Evolutionary conservation across 1,140 invertebrate species (phyloP), one percentile per base, ranked within the genome.

Genomic region (Melipona quadrifasciata): DNA sequence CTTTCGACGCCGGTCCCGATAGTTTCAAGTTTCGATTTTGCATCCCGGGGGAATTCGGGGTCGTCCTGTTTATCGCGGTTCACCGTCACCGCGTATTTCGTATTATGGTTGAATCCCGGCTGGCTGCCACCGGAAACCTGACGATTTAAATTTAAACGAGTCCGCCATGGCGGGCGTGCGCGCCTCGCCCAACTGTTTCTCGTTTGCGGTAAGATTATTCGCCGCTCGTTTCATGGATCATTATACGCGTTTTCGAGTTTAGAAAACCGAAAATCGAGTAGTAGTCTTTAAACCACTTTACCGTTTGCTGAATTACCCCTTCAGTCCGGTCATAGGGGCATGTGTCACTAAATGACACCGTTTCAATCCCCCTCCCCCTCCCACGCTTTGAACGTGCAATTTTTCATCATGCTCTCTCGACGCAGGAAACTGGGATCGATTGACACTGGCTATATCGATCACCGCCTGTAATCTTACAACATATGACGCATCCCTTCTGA

Each of bases 131-230:
- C 55, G 76, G 82, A 80, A 84, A 80, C 64, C 76, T 57, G 82
- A 55, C 70, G 82, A 86, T 79, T 80, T 86, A 80, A 79, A 86
- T 84, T 84, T 64, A 84, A 70, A 84, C 85, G 68, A 65, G 67
- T 31, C 21, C 51, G 47, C 34, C 58, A 58, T 51, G 27, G 55
- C 51, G 31, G 70, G 61, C 55, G 58, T 11, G 27, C 70, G 39
- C 70, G 31, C n/a, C 57, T 34, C 64, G 78, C 58, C 53, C 70
- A 16, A 79, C 71, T 47, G 51, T 21, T 55, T 6, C 71, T 81
- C 83, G 61, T 84, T 84, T 77, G 74, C 68, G 74, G 81, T 67
- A 83, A 78, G 74, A 78, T 72, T 76, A 70, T 82, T 82, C 51
- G 19, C 72, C 72, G 53, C 72, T 76, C 68, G 73, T 86, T 86